phyloP scores from a whole-genome alignment of 1,140 invertebrate species.

The Zaprionus ghesquierei region DNA sequence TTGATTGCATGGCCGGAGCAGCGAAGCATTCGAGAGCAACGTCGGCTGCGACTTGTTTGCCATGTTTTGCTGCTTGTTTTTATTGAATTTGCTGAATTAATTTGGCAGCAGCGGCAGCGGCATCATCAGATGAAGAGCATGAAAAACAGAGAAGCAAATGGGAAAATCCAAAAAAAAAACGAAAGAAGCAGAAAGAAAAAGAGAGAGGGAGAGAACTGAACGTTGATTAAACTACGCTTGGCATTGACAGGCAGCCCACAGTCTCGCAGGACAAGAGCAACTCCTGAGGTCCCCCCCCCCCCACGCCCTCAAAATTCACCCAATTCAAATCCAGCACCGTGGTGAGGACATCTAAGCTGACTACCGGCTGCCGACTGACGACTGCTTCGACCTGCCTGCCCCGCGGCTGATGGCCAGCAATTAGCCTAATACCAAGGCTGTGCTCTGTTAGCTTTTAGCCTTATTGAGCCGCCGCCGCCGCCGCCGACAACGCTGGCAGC shows the following conservation, averaged over 20 bases:
- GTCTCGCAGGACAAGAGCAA: not conserved
- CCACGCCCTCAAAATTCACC: not conserved
- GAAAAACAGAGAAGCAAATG: conserved; percentile 13
- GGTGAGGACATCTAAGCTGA: conserved; percentile 57
- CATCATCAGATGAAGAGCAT: conserved; percentile 23
- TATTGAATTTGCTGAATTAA: conserved; percentile 81
- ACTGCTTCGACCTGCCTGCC: not conserved
- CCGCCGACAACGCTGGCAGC: not conserved
- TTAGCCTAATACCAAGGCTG: conserved; percentile 72
- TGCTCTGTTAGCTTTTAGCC: conserved; percentile 65
- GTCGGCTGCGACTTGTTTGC: conserved; percentile 56
- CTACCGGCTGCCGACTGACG: not conserved
- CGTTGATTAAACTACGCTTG: conserved; percentile 72
- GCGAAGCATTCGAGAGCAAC: conserved; percentile 39
- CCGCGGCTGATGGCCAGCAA: conserved; percentile 48
- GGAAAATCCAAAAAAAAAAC: too few relatives aligned
- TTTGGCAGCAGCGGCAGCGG: conserved; percentile 60
- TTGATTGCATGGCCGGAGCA: conserved; percentile 68
- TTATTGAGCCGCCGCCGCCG: conserved; percentile 51
- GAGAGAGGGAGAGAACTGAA: conserved; percentile 43
- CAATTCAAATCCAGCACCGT: conserved; percentile 25
- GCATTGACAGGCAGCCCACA: conserved; percentile 51
- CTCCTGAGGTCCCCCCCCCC: not conserved
- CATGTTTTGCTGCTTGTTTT: conserved; percentile 76
- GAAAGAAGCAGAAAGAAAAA: conserved; percentile 10